Conservation (phyloP, 2,113 vertebrate species). For the Apistogramma diplotaenia region DNA sequence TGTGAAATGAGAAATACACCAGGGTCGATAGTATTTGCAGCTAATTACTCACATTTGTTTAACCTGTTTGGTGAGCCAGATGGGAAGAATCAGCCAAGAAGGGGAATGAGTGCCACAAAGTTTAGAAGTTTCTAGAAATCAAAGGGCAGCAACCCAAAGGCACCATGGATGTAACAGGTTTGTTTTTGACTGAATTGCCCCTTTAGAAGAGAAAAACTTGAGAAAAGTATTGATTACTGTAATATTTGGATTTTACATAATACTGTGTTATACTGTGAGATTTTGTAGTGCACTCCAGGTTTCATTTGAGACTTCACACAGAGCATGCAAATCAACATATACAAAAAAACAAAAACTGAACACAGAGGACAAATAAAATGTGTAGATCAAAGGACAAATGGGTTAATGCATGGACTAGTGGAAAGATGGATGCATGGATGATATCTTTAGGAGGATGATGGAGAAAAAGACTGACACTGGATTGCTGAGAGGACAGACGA, state of each 20-base stretch:
- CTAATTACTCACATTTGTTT: constrained; percentile 42
- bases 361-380: constrained; percentile 59
- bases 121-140: neutral
- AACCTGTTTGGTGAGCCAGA: constrained; percentile 34
- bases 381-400: constrained; percentile 31
- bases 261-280: neutral
- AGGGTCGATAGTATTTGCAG: constrained; percentile 50
- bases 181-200: neutral
- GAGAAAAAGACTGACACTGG: constrained; percentile 1
- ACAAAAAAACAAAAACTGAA: constrained; percentile 22
- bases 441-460: neutral
- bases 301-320: constrained; percentile 56
- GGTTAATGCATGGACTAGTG: constrained; percentile 2
- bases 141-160: neutral
- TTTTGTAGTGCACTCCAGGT: constrained; percentile 41
- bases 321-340: constrained; percentile 59
- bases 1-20: constrained; percentile 44
- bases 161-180: neutral
- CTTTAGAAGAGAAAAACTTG: neutral
- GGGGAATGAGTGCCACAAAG: neutral
- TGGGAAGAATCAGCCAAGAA: neutral
- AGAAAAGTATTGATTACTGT: neutral
- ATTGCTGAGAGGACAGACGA: constrained; percentile 4
- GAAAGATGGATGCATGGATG: constrained; percentile 6
- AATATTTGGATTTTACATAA: neutral